These are phyloP conservation scores for Acromyrmex echinatior DNA, from an alignment of 1,140 invertebrate species.

Conservation along the genomic window DNA sequence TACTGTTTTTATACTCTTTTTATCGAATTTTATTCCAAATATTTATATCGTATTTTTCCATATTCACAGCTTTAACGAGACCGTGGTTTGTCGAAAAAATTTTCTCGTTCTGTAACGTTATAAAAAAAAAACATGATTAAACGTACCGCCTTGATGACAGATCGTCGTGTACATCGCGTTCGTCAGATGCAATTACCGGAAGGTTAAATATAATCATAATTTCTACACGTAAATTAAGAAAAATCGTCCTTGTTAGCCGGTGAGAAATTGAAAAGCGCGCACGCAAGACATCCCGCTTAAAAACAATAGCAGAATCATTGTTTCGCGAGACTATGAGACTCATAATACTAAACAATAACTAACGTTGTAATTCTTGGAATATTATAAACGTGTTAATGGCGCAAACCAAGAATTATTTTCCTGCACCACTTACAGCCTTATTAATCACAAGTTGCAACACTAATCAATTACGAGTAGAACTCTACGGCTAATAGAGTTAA, in stretches of 20 bases:
- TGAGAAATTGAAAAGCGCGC: slow-evolving; percentile 7
- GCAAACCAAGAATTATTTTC: neutral
- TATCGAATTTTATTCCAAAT: neutral
- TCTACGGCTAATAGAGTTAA: slow-evolving; percentile 16
- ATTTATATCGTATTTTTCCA: neutral
- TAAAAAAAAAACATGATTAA: neutral
- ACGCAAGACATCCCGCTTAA: slow-evolving; percentile 11
- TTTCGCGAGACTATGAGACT: neutral
- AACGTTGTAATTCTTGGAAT: neutral
- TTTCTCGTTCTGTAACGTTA: neutral
- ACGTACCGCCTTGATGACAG: neutral
- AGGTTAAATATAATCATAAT: slow-evolving; percentile 26
- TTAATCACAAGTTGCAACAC: slow-evolving; percentile 12
- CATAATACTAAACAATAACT: neutral
- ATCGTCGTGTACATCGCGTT: neutral
- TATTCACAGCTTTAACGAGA: neutral
- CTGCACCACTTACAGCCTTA: neutral
- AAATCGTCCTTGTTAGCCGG: neutral
- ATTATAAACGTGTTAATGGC: slow-evolving; percentile 6
- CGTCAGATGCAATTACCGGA: neutral
- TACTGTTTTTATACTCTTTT: neutral
- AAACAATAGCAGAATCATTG: slow-evolving; percentile 21
- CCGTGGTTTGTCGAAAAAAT: too few relatives aligned
- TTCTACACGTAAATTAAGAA: slow-evolving; percentile 17
- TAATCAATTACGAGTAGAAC: slow-evolving; percentile 16